These are phyloP conservation scores for Sepioteuthis lessoniana DNA, from an alignment of 2,888 invertebrate species.

Conservation along the genomic window DNA sequence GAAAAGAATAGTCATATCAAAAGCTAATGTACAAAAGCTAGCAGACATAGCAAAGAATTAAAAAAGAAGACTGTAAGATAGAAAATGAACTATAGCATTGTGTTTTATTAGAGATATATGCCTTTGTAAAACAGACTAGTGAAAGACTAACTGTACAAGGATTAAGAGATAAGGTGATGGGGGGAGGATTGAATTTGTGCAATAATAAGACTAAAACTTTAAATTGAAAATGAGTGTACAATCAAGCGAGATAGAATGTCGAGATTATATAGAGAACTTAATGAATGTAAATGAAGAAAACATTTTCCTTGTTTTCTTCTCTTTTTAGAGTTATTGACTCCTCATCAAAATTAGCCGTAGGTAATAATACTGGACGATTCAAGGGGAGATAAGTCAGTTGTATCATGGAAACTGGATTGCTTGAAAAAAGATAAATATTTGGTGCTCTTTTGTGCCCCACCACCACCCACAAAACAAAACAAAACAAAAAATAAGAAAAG, in stretches of 20 bases:
- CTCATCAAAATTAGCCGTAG: not conserved
- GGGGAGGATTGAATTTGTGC: not conserved
- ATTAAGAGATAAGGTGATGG: not conserved
- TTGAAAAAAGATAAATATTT: too few relatives aligned
- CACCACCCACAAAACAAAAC: too few relatives aligned
- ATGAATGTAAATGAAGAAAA: not conserved
- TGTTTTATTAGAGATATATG: not conserved
- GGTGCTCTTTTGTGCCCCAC: too few relatives aligned
- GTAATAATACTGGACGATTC: too few relatives aligned
- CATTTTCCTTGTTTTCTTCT: not conserved
- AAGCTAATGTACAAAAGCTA: not conserved
- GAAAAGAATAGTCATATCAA: not conserved
- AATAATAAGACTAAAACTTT: not conserved
- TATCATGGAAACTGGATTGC: too few relatives aligned
- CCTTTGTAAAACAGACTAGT: not conserved
- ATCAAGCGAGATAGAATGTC: not conserved
- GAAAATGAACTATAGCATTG: not conserved
- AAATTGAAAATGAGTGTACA: not conserved
- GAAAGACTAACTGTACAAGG: not conserved
- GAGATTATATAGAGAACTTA: not conserved
- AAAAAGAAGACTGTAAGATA: not conserved
- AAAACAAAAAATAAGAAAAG: too few relatives aligned
- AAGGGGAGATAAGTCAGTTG: too few relatives aligned
- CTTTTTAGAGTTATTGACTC: not conserved
- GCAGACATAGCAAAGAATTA: not conserved